A percentile compares a stretch with the other conserved stretches of the same genome.
phyloP scores from a whole-genome alignment of 2,113 vertebrate genomes.

The Tretioscincus oriximinensis region DNA sequence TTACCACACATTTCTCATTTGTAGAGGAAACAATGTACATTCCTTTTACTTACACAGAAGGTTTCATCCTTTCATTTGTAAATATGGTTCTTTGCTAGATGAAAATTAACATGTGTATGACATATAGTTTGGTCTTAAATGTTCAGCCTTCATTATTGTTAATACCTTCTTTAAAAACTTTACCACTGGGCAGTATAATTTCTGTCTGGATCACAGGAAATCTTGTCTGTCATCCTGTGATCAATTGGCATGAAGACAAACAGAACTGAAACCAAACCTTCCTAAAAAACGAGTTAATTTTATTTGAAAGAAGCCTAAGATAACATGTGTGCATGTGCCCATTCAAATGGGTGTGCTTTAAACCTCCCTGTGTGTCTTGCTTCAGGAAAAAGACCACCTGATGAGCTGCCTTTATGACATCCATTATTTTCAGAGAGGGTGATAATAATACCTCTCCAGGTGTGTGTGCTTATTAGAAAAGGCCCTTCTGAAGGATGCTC shows the following conservation, averaged over 20 bases:
- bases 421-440: not conserved
- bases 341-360: not conserved
- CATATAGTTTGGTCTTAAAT: no score
- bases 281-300: not conserved
- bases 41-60: not conserved
- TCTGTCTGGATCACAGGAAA: not conserved
- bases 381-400: not conserved
- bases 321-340: not conserved
- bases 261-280: not conserved
- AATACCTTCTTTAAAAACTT: not conserved
- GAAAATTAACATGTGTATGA: not conserved
- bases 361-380: not conserved
- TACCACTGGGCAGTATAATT: not conserved
- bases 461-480: slow-evolving; percentile 39
- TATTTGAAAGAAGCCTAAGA: not conserved
- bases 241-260: not conserved
- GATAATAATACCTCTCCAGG: not conserved
- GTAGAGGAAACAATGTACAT: not conserved
- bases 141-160: not conserved
- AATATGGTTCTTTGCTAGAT: not conserved
- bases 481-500: slow-evolving; percentile 37
- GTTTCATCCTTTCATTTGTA: not conserved
- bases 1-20: no score
- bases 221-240: not conserved
- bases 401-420: not conserved